phyloP scores from a whole-genome alignment of 2,888 invertebrate genomes.

The Trichogramma evanescens region DNA sequence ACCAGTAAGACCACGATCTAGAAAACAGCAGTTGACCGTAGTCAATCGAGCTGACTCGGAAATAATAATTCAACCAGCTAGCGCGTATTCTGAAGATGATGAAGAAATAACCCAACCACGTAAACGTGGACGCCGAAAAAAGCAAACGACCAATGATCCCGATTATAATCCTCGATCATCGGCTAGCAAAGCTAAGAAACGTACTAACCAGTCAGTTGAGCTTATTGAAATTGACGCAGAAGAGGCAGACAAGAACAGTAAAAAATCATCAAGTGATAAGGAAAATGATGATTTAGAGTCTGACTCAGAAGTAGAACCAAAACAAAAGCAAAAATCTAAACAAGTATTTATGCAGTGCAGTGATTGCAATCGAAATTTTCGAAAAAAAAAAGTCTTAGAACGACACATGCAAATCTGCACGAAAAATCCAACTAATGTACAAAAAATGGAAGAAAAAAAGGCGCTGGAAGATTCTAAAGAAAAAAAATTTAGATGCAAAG shows the following conservation, averaged over 20 bases:
- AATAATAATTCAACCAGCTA: conserved; percentile 44
- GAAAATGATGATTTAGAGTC: conserved; percentile 43
- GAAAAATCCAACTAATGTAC: conserved; percentile 23
- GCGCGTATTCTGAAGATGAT: conserved; percentile 32
- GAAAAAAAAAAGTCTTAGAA: conserved; percentile 35
- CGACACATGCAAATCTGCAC: conserved; percentile 37
- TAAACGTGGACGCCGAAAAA: conserved; percentile 35
- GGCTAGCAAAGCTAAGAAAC: conserved; percentile 25
- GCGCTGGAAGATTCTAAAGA: conserved; percentile 9
- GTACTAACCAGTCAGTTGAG: conserved; percentile 32
- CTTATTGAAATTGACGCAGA: conserved; percentile 43
- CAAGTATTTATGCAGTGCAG: conserved; percentile 32
- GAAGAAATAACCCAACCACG: conserved; percentile 27
- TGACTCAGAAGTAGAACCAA: conserved; percentile 30
- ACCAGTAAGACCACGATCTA: conserved; percentile 26
- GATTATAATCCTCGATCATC: conserved; percentile 31
- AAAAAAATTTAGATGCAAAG: conserved; percentile 37
- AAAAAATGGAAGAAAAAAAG: conserved; percentile 21
- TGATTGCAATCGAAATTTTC: conserved; percentile 36
- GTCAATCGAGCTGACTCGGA: conserved; percentile 44
- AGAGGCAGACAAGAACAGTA: conserved; percentile 35
- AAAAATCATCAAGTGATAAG: conserved; percentile 44
- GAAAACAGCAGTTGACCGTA: conserved; percentile 42
- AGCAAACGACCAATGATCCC: conserved; percentile 28
- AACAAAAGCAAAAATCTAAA: conserved; percentile 11